Evolutionary conservation across 2,797 vertebrate genomes (phyloP).

Genomic region (Cirrhinus molitorella): DNA sequence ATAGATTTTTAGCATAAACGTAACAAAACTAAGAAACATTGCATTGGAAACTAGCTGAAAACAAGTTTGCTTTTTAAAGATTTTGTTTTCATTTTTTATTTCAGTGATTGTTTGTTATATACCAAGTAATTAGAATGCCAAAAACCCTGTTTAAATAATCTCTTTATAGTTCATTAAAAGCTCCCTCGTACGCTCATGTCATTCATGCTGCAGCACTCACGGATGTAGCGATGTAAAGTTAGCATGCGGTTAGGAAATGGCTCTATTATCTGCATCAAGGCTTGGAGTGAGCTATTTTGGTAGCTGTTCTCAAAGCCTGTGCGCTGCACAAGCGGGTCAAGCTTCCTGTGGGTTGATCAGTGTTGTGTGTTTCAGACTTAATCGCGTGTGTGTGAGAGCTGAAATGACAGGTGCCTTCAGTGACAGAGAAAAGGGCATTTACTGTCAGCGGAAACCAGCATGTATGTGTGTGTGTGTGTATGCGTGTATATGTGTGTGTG

Average conservation of each 20-base stretch:
- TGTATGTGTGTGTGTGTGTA: neutral
- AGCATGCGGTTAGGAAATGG: slow-evolving; percentile 38
- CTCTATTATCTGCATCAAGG: slow-evolving; percentile 33
- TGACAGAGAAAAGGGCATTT: slow-evolving; percentile 30
- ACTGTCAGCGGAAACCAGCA: slow-evolving; percentile 54
- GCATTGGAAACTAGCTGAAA: neutral
- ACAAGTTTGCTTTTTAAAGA: neutral
- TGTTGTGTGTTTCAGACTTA: neutral
- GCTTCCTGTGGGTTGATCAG: slow-evolving; percentile 27
- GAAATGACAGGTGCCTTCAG: slow-evolving; percentile 24
- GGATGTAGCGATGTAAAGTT: neutral
- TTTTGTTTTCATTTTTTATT: neutral
- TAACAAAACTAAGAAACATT: neutral
- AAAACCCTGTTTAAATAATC: neutral
- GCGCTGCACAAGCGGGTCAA: slow-evolving; percentile 37
- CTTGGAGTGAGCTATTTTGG: slow-evolving; percentile 29
- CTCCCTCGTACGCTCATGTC: neutral
- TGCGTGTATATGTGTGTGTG: neutral
- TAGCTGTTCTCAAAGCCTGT: slow-evolving; percentile 29
- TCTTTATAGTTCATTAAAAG: neutral
- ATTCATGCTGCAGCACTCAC: neutral
- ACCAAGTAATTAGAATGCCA: neutral
- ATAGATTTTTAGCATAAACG: neutral
- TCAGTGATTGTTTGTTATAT: neutral
- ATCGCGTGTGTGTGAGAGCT: slow-evolving; percentile 10